Conservation (phyloP, 2,113 vertebrate genomes). For the Taurulus bubalis region DNA sequence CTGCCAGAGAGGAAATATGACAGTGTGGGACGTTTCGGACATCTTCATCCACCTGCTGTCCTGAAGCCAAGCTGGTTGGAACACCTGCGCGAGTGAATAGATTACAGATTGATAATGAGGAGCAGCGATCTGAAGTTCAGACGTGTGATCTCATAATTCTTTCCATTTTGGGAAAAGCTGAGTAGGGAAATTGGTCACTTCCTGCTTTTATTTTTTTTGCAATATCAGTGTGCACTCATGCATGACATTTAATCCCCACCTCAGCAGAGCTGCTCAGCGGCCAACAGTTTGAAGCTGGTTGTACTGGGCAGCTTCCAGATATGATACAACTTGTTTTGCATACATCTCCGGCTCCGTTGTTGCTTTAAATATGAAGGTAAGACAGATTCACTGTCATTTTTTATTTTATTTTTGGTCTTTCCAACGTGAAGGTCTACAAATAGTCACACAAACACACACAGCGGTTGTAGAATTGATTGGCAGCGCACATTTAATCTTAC, state of each 20-base stretch:
- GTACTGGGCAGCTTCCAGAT: conserved; percentile 35
- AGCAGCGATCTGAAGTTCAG: conserved; percentile 12
- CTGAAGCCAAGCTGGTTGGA: background rate
- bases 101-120: conserved; percentile 26
- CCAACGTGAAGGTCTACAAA: background rate
- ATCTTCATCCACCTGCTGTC: conserved; percentile 3
- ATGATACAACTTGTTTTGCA: conserved; percentile 13
- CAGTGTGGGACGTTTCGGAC: background rate
- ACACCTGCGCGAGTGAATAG: conserved; percentile 7
- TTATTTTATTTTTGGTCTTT: background rate
- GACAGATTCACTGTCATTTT: background rate
- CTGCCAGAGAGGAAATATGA: conserved; percentile 1
- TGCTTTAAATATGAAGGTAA: conserved; percentile 39
- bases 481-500: background rate
- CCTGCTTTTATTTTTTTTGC: conserved; percentile 33
- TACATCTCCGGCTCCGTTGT: conserved; percentile 27
- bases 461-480: background rate
- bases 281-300: conserved; percentile 32
- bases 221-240: conserved; percentile 64
- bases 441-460: background rate
- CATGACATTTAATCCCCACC: conserved; percentile 66
- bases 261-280: conserved; percentile 46
- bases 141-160: conserved; percentile 22
- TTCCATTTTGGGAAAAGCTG: conserved; percentile 37
- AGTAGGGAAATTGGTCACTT: conserved; percentile 46